Evolutionary conservation across 2,888 invertebrate species (phyloP).

Genomic region (Eupithecia insigniata): DNA sequence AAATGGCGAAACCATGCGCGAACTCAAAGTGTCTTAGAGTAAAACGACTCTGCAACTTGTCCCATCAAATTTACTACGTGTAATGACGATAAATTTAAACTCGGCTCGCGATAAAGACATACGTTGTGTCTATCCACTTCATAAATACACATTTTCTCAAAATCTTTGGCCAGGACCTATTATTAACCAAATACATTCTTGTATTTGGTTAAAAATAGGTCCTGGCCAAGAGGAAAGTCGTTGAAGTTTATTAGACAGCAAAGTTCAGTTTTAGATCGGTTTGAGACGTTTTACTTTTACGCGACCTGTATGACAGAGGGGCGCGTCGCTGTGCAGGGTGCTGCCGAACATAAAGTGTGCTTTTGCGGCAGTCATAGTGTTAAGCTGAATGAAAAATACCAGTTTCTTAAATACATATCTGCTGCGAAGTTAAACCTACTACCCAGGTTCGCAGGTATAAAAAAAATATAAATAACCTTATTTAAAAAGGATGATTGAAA

Average conservation of each 20-base stretch:
- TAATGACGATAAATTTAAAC: not conserved
- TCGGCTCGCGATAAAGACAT: slow-evolving; percentile 18
- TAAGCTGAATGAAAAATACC: not conserved
- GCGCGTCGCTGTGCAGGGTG: no score
- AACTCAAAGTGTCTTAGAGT: not conserved
- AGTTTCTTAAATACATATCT: not conserved
- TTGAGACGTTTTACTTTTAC: not conserved
- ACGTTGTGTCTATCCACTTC: slow-evolving; percentile 2
- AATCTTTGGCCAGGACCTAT: slow-evolving; percentile 13
- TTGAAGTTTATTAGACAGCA: not conserved
- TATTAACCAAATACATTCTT: slow-evolving; percentile 7
- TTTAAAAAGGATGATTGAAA: not conserved
- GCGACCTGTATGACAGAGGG: no score
- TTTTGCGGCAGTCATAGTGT: no score
- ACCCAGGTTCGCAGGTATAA: not conserved
- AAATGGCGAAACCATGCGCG: not conserved
- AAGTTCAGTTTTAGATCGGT: no score
- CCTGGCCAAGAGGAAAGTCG: not conserved
- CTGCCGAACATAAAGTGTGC: no score
- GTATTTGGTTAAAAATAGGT: no score
- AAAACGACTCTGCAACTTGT: not conserved
- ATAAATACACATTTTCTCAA: slow-evolving; percentile 21
- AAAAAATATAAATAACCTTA: not conserved
- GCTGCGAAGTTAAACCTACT: not conserved
- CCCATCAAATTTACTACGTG: not conserved